phyloP scores from a whole-genome alignment of 2,888 invertebrate genomes.

The Rhyacophila evoluta region DNA sequence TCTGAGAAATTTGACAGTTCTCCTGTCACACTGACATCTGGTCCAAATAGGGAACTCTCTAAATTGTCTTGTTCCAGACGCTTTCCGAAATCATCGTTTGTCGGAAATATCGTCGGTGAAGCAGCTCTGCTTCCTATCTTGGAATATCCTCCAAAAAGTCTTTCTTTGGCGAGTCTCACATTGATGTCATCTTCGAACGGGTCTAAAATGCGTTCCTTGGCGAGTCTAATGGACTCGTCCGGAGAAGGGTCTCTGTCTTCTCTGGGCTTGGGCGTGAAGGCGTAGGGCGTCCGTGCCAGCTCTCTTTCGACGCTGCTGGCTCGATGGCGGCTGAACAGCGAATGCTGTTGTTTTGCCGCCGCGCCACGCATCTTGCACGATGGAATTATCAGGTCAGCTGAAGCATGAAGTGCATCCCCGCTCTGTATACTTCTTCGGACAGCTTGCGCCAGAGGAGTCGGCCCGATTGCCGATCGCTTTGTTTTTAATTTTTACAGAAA shows the following conservation, averaged over 20 bases:
- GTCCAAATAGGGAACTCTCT: constrained; percentile 44
- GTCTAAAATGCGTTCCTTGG: constrained; percentile 49
- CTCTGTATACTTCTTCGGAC: background rate
- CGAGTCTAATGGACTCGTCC: constrained; percentile 40
- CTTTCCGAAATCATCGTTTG: constrained; percentile 49
- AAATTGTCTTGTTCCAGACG: constrained; percentile 33
- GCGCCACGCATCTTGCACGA: constrained; percentile 41
- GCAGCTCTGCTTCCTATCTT: constrained; percentile 38
- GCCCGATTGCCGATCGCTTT: background rate
- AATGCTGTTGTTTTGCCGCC: constrained; percentile 57
- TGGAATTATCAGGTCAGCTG: constrained; percentile 25
- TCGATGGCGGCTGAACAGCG: constrained; percentile 65
- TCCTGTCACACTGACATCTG: constrained; percentile 37
- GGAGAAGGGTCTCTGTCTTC: constrained; percentile 56
- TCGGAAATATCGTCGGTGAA: constrained; percentile 50
- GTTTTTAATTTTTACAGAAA: background rate
- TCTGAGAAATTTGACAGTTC: constrained; percentile 46
- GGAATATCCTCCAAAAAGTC: constrained; percentile 49
- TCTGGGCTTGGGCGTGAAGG: constrained; percentile 61
- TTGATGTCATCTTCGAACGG: constrained; percentile 54
- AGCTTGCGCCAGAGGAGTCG: background rate
- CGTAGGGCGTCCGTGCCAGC: constrained; percentile 68
- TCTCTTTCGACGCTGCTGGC: constrained; percentile 69
- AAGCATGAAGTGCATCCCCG: constrained; percentile 26
- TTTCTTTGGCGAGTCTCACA: constrained; percentile 52